A percentile compares a stretch with the other conserved stretches of the same genome.
These are phyloP conservation scores for Chloropsis hardwickii DNA, from an alignment of 2,113 vertebrate genomes.

Conservation along the genomic window DNA sequence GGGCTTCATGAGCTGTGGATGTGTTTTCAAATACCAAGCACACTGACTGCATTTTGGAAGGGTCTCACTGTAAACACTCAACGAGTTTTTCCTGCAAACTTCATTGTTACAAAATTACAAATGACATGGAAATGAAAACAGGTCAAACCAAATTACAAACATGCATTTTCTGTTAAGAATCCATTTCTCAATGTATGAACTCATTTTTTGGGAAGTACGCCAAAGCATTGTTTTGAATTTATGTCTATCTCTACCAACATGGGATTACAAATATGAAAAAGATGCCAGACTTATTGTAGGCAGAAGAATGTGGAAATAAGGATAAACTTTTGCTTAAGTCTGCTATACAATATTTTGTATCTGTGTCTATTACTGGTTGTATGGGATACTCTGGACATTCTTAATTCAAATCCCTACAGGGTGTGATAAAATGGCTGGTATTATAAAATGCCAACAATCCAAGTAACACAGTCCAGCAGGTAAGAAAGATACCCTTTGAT, in stretches of 20 bases:
- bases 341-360: background rate
- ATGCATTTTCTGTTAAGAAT: conserved; percentile 45
- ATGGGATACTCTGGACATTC: background rate
- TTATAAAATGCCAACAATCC: background rate
- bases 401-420: background rate
- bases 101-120: conserved; percentile 23
- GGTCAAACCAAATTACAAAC: conserved; percentile 29
- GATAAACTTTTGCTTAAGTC: background rate
- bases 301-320: background rate
- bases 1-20: background rate
- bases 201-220: background rate
- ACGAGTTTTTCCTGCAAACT: background rate
- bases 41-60: conserved; percentile 26
- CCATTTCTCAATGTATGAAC: background rate
- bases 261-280: conserved; percentile 26
- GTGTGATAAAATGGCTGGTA: background rate
- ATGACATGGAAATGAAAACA: conserved; percentile 30
- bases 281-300: background rate
- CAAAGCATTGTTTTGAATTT: conserved; percentile 40
- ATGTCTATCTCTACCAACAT: background rate
- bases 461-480: background rate
- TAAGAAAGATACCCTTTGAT: background rate
- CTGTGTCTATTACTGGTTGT: background rate
- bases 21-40: conserved; percentile 34
- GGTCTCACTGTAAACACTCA: conserved; percentile 3